Evolutionary conservation across 92 coral and sea anemone genomes (phyloP), one percentile per base, ranked within the genome.

Genomic region (Montipora capitata): DNA sequence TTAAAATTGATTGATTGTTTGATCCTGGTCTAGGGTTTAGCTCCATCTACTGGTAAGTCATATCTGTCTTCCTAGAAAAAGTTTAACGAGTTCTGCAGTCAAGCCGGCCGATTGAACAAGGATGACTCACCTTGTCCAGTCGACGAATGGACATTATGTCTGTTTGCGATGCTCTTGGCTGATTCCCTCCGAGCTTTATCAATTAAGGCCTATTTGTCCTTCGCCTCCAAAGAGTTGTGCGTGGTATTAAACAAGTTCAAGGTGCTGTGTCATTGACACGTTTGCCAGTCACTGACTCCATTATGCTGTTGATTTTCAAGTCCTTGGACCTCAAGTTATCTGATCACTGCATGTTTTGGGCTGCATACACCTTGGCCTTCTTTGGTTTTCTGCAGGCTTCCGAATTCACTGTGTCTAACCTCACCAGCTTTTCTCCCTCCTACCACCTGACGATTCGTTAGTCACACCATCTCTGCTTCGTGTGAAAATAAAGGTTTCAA

Each of bases 381-480:
- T 9, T 72, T n/a, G 6, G 81, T 11, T 13, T 73, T 0, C 14
- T 38, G 20, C 76, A 16, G 14, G 93, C 52, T 79, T 44, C 76
- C 72, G 40, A 15, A 40, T 61, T 67, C 81, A 80, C 81, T 76
- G 49, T 91, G 91, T 88, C 78, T 83, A 0, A 87, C 91, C 9
- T 65, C 57, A 42, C 59, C 10, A 57, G 27, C n/a, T 74, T 81
- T 44, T 15, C 52, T 10, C 79, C 79, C 3, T 1, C 72, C 3
- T 15, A 4, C 66, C 81, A 68, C 35, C 58, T 92, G 16, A 44
- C 0, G 88, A 92, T 62, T 13, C 42, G 3, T 62, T 20, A 41
- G 0, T 4, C 9, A 4, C 27, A 7, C 95, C 95, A 3, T 12
- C 80, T 2, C 11, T 68, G n/a, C 20, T 88, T 1, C 59, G 66